Base-by-base conservation (phyloP, 2,113 vertebrate genomes). In the Myotis lucifugus region DNA sequence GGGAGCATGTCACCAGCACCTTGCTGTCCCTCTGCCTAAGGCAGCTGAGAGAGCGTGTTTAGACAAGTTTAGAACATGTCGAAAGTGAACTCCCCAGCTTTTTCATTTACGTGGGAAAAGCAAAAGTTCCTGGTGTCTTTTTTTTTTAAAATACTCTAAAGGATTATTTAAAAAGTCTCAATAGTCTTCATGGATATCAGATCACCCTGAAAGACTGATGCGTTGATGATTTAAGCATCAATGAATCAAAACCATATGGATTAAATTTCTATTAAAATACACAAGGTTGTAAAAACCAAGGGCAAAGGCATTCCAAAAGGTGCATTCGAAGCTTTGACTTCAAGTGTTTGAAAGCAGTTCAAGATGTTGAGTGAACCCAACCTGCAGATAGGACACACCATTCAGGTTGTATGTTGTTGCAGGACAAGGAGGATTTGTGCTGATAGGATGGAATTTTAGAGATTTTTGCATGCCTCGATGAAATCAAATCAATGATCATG, bases 211-310 rank as follows among this genome's bases (percentile, higher is more conserved):
- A 86, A 92, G 18, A 76, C 12, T 37, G 15, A 32, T 74, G 32
- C 72, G 93, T 95, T 95, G 66, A 88, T 92, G 40, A 88, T 67
- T 89, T 93, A 54, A 85, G n/a, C 90, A 61, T 88, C 91, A 94
- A 88, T 85, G 48, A 95, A 90, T 94, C n/a, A 94, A 77, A 92
- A 92, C 37, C 82, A 94, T 79, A n/a, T 82, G 67, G 72, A 85
- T 88, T 90, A 82, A 85, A 81, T 90, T 93, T 92, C 73, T 50
- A 0, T 78, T 83, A 69, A 96, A 91, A 74, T 85, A 85, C 34
- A 88, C 25, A 72, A 77, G 54, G 25, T 72, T 92, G 74, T 97
- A 95, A 97, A 96, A 84, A 56, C 81, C 50, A 93, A 92, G 66
- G 83, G 21, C 70, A 82, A 76, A 91, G 40, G 86, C 9, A 89